Evolutionary conservation across 1,140 invertebrate species (phyloP), one percentile per base, ranked within the genome.

Genomic region (Olivierus martensii): DNA sequence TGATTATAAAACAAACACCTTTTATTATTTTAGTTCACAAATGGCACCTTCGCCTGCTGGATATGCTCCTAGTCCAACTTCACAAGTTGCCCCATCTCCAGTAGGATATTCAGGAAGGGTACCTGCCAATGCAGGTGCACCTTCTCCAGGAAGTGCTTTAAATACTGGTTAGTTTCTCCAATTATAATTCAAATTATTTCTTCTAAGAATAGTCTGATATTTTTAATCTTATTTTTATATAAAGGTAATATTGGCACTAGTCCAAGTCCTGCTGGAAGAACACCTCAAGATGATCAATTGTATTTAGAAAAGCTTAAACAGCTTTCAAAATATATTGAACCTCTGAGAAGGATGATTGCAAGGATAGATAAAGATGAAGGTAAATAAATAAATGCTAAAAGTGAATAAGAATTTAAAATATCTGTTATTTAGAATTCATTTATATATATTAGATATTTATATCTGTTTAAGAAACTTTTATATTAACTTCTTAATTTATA

Each of bases 271-370:
- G 58, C 60, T 14, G 53, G 57, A 14, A 49, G 62, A 47, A 58
- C 49, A 21, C 47, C 62, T 14, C 53, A 57, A 45, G 89, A 94
- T 61, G 89, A 94, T 62, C 84, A 86, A 47, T 80, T 82, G 1
- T 95, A 94, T 63, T 70, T 87, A 51, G 90, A 94, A 60, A 95
- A 94, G 71, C 81, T 94, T 38, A 77, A 85, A 34, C 86, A 93
- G 63, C 72, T 95, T 4, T 87, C 82, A 61, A 92, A 90, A 67
- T 96, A 91, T 64, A 89, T 93, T 60, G 91, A 93, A 57, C 88
- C 91, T 1, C 69, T 96, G 2, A 76, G 85, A 44, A 77, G 83
- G 59, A 88, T 92, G 80, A 86, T 94, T 54, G 77, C 80, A 42
- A 78, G 80, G 65, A 82, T 87, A 67, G 84, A 87, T 60, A 88